Evolutionary conservation across 2,888 invertebrate species (phyloP).

Genomic region (Ectemnius lituratus): DNA sequence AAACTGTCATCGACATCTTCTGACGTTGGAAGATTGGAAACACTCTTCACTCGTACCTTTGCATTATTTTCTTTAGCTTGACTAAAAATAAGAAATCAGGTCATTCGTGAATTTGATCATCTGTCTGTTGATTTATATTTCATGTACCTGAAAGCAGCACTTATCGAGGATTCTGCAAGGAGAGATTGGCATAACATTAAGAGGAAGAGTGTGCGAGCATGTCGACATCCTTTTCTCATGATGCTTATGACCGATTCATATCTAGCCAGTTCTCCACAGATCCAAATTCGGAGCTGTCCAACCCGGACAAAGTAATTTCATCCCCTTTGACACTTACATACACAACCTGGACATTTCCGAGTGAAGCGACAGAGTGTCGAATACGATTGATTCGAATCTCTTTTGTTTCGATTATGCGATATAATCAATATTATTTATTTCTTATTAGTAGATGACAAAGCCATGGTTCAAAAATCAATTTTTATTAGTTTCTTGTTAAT

Average conservation of each 20-base stretch:
- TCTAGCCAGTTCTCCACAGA: not conserved
- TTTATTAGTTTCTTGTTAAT: not conserved
- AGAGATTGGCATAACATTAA: not conserved
- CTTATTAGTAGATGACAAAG: too few species aligned
- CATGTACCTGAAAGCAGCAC: slow-evolving; percentile 37
- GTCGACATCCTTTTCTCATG: slow-evolving; percentile 52
- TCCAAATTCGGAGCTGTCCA: too few species aligned
- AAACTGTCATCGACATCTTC: too few species aligned
- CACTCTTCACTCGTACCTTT: too few species aligned
- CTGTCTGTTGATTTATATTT: not conserved
- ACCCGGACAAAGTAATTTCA: too few species aligned
- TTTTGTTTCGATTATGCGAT: slow-evolving; percentile 30
- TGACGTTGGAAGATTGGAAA: too few species aligned
- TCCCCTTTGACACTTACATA: too few species aligned
- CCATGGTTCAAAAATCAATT: not conserved
- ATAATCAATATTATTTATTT: not conserved
- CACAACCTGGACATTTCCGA: slow-evolving; percentile 10
- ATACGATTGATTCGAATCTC: slow-evolving; percentile 1
- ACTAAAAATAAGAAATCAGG: too few species aligned
- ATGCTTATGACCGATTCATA: slow-evolving; percentile 32
- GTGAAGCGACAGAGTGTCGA: slow-evolving; percentile 11
- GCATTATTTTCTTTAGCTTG: too few species aligned
- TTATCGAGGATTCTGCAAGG: too few species aligned
- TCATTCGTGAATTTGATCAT: too few species aligned
- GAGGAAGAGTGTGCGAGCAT: slow-evolving; percentile 18